Percentiles rank a stretch among this genome's conserved stretches.
These are phyloP conservation scores for Anthonomus grandis DNA, from an alignment of 1,140 invertebrate genomes.

Conservation along the genomic window DNA sequence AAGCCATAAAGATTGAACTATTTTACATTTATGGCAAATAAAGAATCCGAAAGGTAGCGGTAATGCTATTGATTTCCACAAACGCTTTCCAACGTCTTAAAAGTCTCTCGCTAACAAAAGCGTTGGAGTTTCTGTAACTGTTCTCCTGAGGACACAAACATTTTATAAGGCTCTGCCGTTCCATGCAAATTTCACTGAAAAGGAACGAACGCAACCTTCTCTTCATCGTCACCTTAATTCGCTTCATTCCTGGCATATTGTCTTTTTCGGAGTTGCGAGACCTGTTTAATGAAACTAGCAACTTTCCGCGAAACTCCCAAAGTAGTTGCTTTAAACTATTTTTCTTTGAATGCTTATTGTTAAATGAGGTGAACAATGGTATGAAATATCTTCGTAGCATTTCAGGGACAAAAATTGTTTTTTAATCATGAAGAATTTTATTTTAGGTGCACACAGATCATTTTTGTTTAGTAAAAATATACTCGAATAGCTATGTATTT, in stretches of 20 bases:
- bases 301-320: neutral
- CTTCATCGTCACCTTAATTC: conserved; percentile 10
- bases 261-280: conserved; percentile 8
- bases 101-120: conserved; percentile 2
- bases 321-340: conserved; percentile 11
- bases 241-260: conserved; percentile 6
- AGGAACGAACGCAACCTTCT: conserved; percentile 8
- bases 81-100: too few species aligned
- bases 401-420: neutral
- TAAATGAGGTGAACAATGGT: neutral
- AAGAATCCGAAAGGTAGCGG: conserved; percentile 9
- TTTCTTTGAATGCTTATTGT: conserved; percentile 9
- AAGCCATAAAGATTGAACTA: too few species aligned
- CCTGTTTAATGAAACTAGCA: conserved; percentile 12
- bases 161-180: conserved; percentile 7
- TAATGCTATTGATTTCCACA: conserved; percentile 5
- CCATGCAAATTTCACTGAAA: conserved; percentile 11
- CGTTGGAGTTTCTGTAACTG: conserved; percentile 7
- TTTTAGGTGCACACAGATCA: neutral
- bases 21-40: conserved; percentile 5
- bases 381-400: neutral
- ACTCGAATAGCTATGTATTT: too few species aligned
- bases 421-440: neutral
- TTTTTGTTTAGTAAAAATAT: too few species aligned
- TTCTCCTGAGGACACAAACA: conserved; percentile 8